A percentile compares a stretch with the other conserved stretches of the same genome.
phyloP scores from a whole-genome alignment of 2,888 invertebrate genomes.

The Dryomyza anilis region DNA sequence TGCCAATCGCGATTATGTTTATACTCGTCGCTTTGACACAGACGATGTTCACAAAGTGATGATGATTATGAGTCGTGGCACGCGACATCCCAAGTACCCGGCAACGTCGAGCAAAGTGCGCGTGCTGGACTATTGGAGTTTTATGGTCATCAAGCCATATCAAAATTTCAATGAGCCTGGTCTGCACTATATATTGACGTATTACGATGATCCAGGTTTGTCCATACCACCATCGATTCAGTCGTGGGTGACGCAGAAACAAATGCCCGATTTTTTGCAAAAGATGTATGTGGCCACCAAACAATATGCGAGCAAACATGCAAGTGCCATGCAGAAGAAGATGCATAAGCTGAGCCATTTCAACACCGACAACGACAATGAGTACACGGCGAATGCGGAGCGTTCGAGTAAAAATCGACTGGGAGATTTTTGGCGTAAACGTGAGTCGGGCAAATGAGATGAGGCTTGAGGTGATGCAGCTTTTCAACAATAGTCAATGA shows the following conservation, averaged over 20 bases:
- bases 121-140: slow-evolving; percentile 83
- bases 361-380: slow-evolving; percentile 46
- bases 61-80: slow-evolving; percentile 71
- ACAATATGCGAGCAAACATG: slow-evolving; percentile 63
- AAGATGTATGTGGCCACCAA: slow-evolving; percentile 73
- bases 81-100: slow-evolving; percentile 74
- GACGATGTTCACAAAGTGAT: slow-evolving; percentile 67
- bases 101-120: slow-evolving; percentile 71
- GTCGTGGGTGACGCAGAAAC: slow-evolving; percentile 76
- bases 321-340: slow-evolving; percentile 59
- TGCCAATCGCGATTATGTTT: slow-evolving; percentile 86
- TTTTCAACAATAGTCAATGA: too few relatives aligned
- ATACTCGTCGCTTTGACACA: slow-evolving; percentile 71
- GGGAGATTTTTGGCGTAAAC: neutral
- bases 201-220: slow-evolving; percentile 85
- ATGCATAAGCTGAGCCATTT: slow-evolving; percentile 36
- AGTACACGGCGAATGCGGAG: slow-evolving; percentile 51
- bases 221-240: slow-evolving; percentile 74
- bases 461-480: too few relatives aligned
- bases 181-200: slow-evolving; percentile 77
- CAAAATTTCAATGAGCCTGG: slow-evolving; percentile 55
- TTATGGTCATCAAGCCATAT: slow-evolving; percentile 79
- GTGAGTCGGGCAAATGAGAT: slow-evolving; percentile 8
- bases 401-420: slow-evolving; percentile 31
- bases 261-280: slow-evolving; percentile 77